Evolutionary conservation across 2,888 invertebrate species (phyloP), one percentile per base, ranked within the genome.

Genomic region (Aplocera efformata): DNA sequence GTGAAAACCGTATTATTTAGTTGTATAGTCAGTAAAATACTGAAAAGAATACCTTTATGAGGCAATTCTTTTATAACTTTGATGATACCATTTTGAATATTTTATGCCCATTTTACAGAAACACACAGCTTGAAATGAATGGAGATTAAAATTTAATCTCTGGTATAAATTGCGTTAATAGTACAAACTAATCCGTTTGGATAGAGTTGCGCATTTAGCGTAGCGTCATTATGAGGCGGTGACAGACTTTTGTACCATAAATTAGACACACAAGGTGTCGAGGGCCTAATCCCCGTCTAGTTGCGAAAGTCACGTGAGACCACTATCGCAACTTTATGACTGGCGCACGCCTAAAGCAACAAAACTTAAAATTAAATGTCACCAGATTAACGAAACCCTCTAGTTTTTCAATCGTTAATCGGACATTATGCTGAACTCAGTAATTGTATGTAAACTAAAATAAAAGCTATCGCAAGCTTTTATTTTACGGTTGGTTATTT

Each of bases 281-380:
- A 52, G 48, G 36, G 48, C 32, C 58, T 88, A 85, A 88, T 81
- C 86, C 80, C 47, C 59, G 35, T 55, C 63, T 57, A 62, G 61
- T 55, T 50, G 63, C 58, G 33, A 45, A 43, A 60, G 72, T 67
- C 86, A 85, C 86, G 86, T 78, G 63, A 65, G 57, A 58, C 53
- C 63, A 55, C 63, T 56, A 45, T 45, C 58, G 60, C 56, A 60
- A 66, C 51, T 58, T 60, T 63, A 75, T 75, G 67, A 66, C 60
- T 67, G 40, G 44, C 69, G 66, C 67, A 62, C 60, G 57, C 61
- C 68, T 69, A 68, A 74, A 72, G 63, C 68, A 72, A 79, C 78
- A 79, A 76, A 73, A 69, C 70, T 73, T 75, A 78, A 76, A 73
- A 74, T 76, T 72, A 69, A 80, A 75, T 64, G 72, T 79, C 72